Conservation (phyloP, 2,888 invertebrate genomes). For the Caenorhabditis auriculariae region DNA sequence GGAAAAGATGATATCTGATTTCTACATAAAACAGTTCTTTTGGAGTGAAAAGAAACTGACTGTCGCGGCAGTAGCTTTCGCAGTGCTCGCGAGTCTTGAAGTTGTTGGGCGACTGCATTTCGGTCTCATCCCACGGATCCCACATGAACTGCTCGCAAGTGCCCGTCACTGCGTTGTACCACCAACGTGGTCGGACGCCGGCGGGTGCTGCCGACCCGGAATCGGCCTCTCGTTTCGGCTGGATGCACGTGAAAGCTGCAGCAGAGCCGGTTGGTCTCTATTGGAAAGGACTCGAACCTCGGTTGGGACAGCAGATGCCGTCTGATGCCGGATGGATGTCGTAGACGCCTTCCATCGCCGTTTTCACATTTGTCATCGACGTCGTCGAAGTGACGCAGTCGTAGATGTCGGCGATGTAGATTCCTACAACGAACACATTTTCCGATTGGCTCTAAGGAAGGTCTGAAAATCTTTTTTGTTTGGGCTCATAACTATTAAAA, state of each 20-base stretch:
- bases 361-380: slow-evolving; percentile 60
- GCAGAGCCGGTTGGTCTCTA: not conserved
- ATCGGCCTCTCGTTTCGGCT: slow-evolving; percentile 62
- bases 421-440: slow-evolving; percentile 40
- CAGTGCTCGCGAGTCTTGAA: slow-evolving; percentile 62
- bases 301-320: slow-evolving; percentile 61
- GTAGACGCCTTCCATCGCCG: slow-evolving; percentile 62
- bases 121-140: slow-evolving; percentile 63
- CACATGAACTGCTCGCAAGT: slow-evolving; percentile 63
- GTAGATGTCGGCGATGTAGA: slow-evolving; percentile 60
- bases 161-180: slow-evolving; percentile 61
- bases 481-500: too few relatives aligned
- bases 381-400: slow-evolving; percentile 57
- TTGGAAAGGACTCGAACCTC: slow-evolving; percentile 47
- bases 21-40: not conserved
- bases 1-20: not conserved
- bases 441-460: not conserved
- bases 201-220: slow-evolving; percentile 60
- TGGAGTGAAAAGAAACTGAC: slow-evolving; percentile 35
- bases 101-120: slow-evolving; percentile 62
- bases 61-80: slow-evolving; percentile 61
- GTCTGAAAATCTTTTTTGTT: too few relatives aligned
- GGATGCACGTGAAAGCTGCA: slow-evolving; percentile 61
- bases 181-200: slow-evolving; percentile 59
- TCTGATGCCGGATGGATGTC: slow-evolving; percentile 58